Base-by-base conservation (phyloP, 2,113 vertebrate genomes). In the Gymnarchus niloticus region DNA sequence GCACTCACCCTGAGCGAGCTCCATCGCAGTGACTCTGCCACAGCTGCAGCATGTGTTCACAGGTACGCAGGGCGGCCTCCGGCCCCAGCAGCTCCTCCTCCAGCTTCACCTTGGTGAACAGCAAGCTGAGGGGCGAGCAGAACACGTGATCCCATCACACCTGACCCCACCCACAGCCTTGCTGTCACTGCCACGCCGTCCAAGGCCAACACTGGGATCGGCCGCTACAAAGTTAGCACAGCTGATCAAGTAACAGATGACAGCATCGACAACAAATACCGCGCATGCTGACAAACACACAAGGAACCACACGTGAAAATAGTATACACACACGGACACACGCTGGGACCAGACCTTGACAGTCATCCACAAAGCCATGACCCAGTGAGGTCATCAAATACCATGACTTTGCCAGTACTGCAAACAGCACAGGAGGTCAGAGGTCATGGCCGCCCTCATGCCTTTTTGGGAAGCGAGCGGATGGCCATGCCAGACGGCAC, bases 71-170 rank as follows among this genome's bases (percentile, higher is more conserved):
- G 59, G 97, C 98, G 81, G 93, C 94, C 86, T 96, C 94, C 0
- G 98, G 96, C 85, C 98, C 97, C 86, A 94, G 95, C 69, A 97
- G 92, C 1, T 91, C 89, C 91, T 96, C 96, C 87, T 98, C 95
- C 87, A 99, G 94, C 93, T 97, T 99, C 83, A 96, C 95, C 92
- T 99, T 99, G 56, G 97, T 98, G 91, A 99, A 97, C 88, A 99
- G 93, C 90, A 99, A 92, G 92, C 98, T 99, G 91, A 2, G 81
- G 86, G 54, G 88, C 84, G 49, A 89, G 84, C 52, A 59, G 80
- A 56, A 14, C 4, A 82, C 3, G 33, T 23, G 28, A 33, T 57
- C 54, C 37, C 37, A 44, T 83, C 54, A 57, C 54, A 46, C 54
- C 25, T 46, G 28, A 48, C 9, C n/a, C 44, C 61, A 37, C 10